A percentile compares a stretch with the other conserved stretches of the same genome.
Evolutionary conservation across 2,113 vertebrate species (phyloP).

Genomic region (Petrocephalus zakoni): DNA sequence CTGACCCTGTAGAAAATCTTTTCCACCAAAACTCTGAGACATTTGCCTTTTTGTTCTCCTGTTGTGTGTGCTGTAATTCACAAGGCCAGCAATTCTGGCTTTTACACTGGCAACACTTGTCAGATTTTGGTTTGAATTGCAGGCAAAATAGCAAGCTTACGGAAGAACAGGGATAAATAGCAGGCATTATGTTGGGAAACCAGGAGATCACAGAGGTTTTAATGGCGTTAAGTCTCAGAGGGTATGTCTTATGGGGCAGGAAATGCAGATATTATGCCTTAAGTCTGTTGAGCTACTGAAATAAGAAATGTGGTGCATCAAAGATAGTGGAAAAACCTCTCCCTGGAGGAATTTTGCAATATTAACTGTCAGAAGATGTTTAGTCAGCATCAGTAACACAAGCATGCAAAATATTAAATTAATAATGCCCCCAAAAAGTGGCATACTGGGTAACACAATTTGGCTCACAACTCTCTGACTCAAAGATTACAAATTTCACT

Average conservation of each 20-base stretch:
- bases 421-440: background rate
- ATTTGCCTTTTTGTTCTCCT: slow-evolving; percentile 3
- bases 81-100: background rate
- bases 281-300: background rate
- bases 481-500: background rate
- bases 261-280: background rate
- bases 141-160: background rate
- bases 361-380: background rate
- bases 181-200: background rate
- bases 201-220: background rate
- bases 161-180: background rate
- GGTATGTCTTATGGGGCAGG: background rate
- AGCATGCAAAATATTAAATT: background rate
- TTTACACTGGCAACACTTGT: background rate
- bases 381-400: background rate
- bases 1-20: background rate
- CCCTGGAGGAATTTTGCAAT: background rate
- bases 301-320: background rate
- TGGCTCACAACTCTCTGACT: background rate
- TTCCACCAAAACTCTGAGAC: background rate
- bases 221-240: background rate
- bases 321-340: background rate
- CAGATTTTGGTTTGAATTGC: background rate
- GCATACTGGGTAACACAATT: background rate
- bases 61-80: background rate